phyloP scores from a whole-genome alignment of 2,888 invertebrate species.

The Tetramorium bicarinatum region DNA sequence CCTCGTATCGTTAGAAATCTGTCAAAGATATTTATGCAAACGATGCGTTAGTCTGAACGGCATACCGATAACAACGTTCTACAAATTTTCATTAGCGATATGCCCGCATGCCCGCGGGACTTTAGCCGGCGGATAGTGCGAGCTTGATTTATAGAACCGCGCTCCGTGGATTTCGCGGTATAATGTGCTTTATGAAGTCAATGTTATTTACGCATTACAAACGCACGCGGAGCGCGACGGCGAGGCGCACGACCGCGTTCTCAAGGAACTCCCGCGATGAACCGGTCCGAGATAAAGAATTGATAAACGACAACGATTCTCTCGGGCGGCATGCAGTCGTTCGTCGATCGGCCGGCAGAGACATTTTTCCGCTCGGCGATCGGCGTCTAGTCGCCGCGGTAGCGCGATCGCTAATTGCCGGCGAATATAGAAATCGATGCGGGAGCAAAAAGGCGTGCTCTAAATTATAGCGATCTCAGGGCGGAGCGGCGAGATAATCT shows the following conservation, averaged over 20 bases:
- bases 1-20: conserved; percentile 10
- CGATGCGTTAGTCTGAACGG: conserved; percentile 18
- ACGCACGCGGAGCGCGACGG: conserved; percentile 23
- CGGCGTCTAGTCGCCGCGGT: not conserved
- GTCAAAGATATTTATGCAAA: conserved; percentile 24
- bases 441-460: conserved; percentile 21
- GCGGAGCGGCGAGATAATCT: conserved; percentile 52
- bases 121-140: conserved; percentile 8
- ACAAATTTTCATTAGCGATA: conserved; percentile 72
- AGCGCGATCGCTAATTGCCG: conserved; percentile 32
- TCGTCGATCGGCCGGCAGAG: conserved; percentile 3
- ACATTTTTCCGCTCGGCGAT: conserved; percentile 41
- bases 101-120: conserved; percentile 22
- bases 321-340: not conserved
- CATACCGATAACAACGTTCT: conserved; percentile 60
- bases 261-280: conserved; percentile 53
- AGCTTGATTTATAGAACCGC: conserved; percentile 65
- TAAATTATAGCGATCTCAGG: conserved; percentile 38
- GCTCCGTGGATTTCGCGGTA: conserved; percentile 66
- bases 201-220: conserved; percentile 60
- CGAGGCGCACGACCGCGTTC: conserved; percentile 39
- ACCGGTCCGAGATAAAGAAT: conserved; percentile 65
- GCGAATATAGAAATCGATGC: conserved; percentile 39
- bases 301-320: conserved; percentile 59
- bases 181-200: conserved; percentile 68